phyloP scores from a whole-genome alignment of 2,113 vertebrate genomes.

The Planiliza haematocheilus region DNA sequence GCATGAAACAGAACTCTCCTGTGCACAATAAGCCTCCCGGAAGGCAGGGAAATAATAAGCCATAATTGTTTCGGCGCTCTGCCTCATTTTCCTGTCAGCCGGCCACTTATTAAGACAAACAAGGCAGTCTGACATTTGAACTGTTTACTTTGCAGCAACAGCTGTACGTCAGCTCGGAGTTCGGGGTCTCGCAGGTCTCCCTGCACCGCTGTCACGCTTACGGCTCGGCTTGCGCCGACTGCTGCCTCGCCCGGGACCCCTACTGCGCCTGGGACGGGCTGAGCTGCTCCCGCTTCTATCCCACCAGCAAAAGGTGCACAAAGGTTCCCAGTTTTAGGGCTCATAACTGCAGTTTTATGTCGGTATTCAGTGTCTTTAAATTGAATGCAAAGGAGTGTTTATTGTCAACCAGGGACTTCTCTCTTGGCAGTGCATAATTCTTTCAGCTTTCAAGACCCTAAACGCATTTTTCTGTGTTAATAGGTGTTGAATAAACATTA shows the following conservation, averaged over 20 bases:
- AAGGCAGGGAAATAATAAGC: conserved; percentile 51
- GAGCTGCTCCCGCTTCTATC: conserved; percentile 96
- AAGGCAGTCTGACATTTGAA: conserved; percentile 69
- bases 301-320: conserved; percentile 92
- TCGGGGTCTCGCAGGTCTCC: conserved; percentile 93
- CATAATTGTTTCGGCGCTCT: conserved; percentile 39
- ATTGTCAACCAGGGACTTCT: background rate
- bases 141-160: conserved; percentile 92
- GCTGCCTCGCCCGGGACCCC: conserved; percentile 95
- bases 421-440: background rate
- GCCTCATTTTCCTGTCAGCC: conserved; percentile 70
- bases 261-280: conserved; percentile 99
- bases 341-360: background rate
- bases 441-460: background rate
- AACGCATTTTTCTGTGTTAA: background rate
- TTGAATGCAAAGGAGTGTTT: background rate
- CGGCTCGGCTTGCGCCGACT: conserved; percentile 95
- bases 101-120: conserved; percentile 72
- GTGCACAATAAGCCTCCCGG: conserved; percentile 34
- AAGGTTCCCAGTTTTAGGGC: background rate
- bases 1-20: conserved; percentile 17
- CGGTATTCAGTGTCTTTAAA: background rate
- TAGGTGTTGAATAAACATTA: conserved; percentile 29
- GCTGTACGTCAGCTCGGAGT: conserved; percentile 94
- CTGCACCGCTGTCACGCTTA: conserved; percentile 96